These are phyloP conservation scores for Hypsopygia costalis DNA, from an alignment of 2,888 invertebrate genomes.

Conservation along the genomic window DNA sequence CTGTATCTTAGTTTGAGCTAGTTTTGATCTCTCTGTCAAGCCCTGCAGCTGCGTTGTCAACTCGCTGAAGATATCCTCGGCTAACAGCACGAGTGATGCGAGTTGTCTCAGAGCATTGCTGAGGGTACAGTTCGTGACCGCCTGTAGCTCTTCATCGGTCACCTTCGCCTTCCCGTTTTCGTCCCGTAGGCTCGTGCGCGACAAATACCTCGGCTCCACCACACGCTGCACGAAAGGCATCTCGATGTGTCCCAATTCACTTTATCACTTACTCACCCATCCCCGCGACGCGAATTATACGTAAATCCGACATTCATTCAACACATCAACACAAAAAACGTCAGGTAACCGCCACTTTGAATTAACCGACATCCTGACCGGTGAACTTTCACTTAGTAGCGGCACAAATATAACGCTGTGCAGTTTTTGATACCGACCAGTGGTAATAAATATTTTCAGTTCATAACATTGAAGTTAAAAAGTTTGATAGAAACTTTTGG, in stretches of 20 bases:
- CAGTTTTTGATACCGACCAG: slow-evolving; percentile 34
- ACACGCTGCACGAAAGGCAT: slow-evolving; percentile 95
- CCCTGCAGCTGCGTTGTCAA: slow-evolving; percentile 87
- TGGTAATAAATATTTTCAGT: slow-evolving; percentile 34
- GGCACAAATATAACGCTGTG: slow-evolving; percentile 28
- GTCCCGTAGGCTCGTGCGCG: slow-evolving; percentile 83
- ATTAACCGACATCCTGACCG: slow-evolving; percentile 78
- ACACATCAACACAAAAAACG: slow-evolving; percentile 78
- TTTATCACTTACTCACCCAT: slow-evolving; percentile 70
- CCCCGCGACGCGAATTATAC: slow-evolving; percentile 65
- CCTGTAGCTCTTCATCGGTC: slow-evolving; percentile 89
- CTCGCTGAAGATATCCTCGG: slow-evolving; percentile 93
- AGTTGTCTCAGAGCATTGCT: slow-evolving; percentile 92
- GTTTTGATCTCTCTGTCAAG: slow-evolving; percentile 86
- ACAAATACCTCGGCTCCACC: slow-evolving; percentile 90
- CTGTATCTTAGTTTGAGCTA: slow-evolving; percentile 85
- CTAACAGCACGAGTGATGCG: slow-evolving; percentile 89
- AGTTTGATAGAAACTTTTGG: slow-evolving; percentile 66
- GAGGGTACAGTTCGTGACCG: slow-evolving; percentile 92
- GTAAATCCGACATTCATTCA: slow-evolving; percentile 74
- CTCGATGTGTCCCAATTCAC: slow-evolving; percentile 55
- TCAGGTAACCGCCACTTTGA: slow-evolving; percentile 80
- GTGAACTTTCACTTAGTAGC: slow-evolving; percentile 60
- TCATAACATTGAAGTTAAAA: slow-evolving; percentile 44
- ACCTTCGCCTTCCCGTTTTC: slow-evolving; percentile 81